Percentiles rank a stretch among this genome's conserved stretches.
Evolutionary conservation across 1,140 invertebrate genomes (phyloP).

Genomic region (Bradysia coprophila): DNA sequence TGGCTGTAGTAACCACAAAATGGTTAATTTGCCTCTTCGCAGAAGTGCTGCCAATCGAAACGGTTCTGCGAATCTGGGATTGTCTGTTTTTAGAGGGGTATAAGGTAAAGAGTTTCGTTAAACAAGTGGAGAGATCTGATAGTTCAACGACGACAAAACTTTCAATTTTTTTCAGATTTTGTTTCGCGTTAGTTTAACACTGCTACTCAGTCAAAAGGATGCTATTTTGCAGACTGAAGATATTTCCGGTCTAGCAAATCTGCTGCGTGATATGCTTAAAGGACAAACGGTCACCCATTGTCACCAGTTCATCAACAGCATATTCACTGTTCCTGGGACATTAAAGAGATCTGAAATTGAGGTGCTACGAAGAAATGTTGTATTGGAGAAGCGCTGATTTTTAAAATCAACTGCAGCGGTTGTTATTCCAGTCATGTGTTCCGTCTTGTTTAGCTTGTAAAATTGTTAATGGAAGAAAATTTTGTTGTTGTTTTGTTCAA

Average conservation of each 20-base stretch:
- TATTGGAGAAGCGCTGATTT: too few species aligned
- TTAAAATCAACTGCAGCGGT: too few species aligned
- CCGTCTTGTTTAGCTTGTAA: too few species aligned
- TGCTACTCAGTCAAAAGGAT: constrained; percentile 48
- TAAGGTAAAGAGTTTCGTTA: constrained; percentile 48
- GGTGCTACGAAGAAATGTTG: constrained; percentile 35
- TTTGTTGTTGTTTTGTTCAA: too few species aligned
- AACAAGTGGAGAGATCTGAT: too few species aligned
- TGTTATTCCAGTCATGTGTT: too few species aligned
- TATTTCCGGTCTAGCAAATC: constrained; percentile 45
- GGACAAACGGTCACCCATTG: constrained; percentile 48
- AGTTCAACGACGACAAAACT: not conserved
- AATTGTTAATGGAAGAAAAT: too few species aligned
- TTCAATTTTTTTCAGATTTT: constrained; percentile 24
- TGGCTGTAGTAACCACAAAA: constrained; percentile 76
- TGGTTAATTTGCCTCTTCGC: constrained; percentile 89
- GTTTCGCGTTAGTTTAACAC: constrained; percentile 58
- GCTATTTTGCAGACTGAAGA: constrained; percentile 46
- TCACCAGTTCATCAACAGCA: constrained; percentile 57
- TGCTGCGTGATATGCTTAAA: constrained; percentile 50
- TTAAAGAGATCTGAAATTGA: constrained; percentile 36
- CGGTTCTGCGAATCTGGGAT: constrained; percentile 84
- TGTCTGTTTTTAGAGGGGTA: constrained; percentile 86
- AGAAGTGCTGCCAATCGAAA: constrained; percentile 82
- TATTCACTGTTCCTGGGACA: constrained; percentile 48